A percentile compares a stretch with the other conserved stretches of the same genome.
Evolutionary conservation across 2,888 invertebrate species (phyloP).

Genomic region (Ophion costatus): DNA sequence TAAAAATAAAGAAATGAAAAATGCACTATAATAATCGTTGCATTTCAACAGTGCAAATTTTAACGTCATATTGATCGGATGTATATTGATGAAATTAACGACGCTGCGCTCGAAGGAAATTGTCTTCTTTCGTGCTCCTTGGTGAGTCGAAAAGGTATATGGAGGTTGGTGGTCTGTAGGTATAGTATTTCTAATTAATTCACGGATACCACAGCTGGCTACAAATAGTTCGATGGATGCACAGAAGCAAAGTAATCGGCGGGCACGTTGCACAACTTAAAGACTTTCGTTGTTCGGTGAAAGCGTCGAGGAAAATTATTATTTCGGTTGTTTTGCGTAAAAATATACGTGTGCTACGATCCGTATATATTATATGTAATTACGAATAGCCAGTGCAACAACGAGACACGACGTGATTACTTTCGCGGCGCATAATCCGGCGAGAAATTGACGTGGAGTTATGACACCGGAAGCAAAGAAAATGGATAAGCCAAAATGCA

Average conservation of each 20-base stretch:
- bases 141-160: not conserved
- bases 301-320: not conserved
- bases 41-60: too few relatives aligned
- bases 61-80: too few relatives aligned
- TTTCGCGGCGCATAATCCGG: slow-evolving; percentile 8
- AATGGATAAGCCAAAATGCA: not conserved
- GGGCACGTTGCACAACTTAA: not conserved
- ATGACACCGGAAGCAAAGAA: not conserved
- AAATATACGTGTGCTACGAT: slow-evolving; percentile 3
- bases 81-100: too few relatives aligned
- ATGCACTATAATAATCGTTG: too few relatives aligned
- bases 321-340: slow-evolving; percentile 6
- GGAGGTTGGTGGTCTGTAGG: not conserved
- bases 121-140: not conserved
- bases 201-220: not conserved
- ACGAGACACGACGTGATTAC: slow-evolving; percentile 12
- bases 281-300: slow-evolving; percentile 33
- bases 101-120: not conserved
- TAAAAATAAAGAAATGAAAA: too few relatives aligned
- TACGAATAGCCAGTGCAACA: slow-evolving; percentile 8
- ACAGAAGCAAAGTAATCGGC: slow-evolving; percentile 4
- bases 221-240: not conserved
- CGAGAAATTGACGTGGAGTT: slow-evolving; percentile 1
- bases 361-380: slow-evolving; percentile 24
- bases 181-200: not conserved